A percentile compares a stretch with the other conserved stretches of the same genome.
Evolutionary conservation across 2,888 invertebrate species (phyloP).

Genomic region (Achlya flavicornis): DNA sequence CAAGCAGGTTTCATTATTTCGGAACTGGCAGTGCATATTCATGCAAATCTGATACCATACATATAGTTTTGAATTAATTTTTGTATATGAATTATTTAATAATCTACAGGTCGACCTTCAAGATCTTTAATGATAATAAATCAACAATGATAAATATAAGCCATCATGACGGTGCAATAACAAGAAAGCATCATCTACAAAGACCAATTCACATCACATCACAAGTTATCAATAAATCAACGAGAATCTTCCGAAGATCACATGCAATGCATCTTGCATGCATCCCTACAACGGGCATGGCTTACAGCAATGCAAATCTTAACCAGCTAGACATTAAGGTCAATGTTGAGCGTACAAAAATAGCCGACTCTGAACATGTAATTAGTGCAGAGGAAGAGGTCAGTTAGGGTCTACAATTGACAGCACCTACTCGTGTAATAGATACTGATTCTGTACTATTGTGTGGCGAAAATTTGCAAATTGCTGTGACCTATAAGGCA

Average conservation of each 20-base stretch:
- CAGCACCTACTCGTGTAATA: constrained; percentile 5
- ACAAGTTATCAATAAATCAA: neutral
- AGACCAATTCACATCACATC: neutral
- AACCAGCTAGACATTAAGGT: constrained; percentile 1
- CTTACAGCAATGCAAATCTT: neutral
- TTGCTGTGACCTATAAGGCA: neutral
- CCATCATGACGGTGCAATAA: too few relatives aligned
- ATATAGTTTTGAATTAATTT: too few relatives aligned
- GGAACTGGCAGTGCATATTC: too few relatives aligned
- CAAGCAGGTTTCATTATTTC: too few relatives aligned
- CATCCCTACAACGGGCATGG: neutral
- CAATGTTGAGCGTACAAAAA: neutral
- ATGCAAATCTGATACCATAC: too few relatives aligned
- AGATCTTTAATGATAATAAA: too few relatives aligned
- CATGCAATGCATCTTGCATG: neutral
- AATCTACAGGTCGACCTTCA: too few relatives aligned
- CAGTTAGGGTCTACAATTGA: constrained; percentile 5
- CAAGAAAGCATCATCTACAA: neutral
- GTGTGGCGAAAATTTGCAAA: neutral
- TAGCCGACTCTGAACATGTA: neutral
- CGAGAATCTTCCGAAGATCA: neutral
- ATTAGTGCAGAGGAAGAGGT: constrained; percentile 2
- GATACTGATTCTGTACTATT: constrained; percentile 2
- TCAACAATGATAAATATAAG: too few relatives aligned
- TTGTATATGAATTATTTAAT: too few relatives aligned